phyloP scores from a whole-genome alignment of 2,888 invertebrate genomes.

The Orthosia gracilis region DNA sequence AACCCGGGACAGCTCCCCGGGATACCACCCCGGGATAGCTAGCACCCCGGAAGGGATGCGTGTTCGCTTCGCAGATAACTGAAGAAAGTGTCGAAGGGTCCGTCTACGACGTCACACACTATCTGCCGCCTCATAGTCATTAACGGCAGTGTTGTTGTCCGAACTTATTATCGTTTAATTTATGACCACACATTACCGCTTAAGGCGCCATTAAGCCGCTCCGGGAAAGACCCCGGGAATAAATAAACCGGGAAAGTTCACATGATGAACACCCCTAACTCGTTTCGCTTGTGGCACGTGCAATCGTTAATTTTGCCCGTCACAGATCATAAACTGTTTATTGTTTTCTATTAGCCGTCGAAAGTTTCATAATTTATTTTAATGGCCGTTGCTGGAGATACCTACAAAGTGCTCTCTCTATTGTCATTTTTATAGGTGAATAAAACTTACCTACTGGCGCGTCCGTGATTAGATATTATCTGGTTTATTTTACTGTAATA shows the following conservation, averaged over 20 bases:
- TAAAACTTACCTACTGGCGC: constrained; percentile 12
- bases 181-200: constrained; percentile 90
- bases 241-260: constrained; percentile 83
- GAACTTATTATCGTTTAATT: constrained; percentile 90
- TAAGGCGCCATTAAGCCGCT: constrained; percentile 87
- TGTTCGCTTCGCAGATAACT: constrained; percentile 64
- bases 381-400: constrained; percentile 50
- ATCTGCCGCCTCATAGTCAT: constrained; percentile 73
- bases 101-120: constrained; percentile 65
- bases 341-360: constrained; percentile 80
- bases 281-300: constrained; percentile 77
- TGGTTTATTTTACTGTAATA: not conserved
- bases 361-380: constrained; percentile 69
- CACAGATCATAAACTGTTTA: constrained; percentile 85
- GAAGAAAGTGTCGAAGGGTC: constrained; percentile 72
- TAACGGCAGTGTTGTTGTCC: constrained; percentile 87
- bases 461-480: constrained; percentile 5
- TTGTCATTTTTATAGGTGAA: constrained; percentile 33
- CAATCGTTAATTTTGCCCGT: constrained; percentile 84
- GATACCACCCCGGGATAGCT: constrained; percentile 46
- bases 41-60: constrained; percentile 66
- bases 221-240: constrained; percentile 79
- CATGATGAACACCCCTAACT: constrained; percentile 81
- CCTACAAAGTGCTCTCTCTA: constrained; percentile 41
- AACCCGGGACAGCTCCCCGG: constrained; percentile 57